Base-by-base conservation (phyloP, 2,888 invertebrate species). In the Polymixis lichenea region DNA sequence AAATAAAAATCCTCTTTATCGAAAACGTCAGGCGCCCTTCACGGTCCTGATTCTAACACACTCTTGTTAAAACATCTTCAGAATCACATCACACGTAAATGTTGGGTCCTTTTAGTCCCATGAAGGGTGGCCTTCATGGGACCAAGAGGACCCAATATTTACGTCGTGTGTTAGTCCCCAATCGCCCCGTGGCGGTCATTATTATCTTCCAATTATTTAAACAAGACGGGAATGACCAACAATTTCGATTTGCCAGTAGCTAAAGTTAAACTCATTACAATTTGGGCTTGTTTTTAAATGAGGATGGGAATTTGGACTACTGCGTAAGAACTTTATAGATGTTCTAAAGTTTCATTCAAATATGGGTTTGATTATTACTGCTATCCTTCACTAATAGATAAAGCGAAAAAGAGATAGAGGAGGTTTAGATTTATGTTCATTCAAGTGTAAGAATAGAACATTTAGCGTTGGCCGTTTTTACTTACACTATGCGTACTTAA, bases 131-230 rank as follows among this genome's bases (percentile, higher is more conserved):
- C 15, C 11, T 65, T 58, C n/a, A 65, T 38, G 53, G 22, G 19
- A 25, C n/a, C 19, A 22, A 62, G 72, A 83, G 17, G 62, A 70
- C 51, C 55, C 61, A 71, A 61, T 25, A 19, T 15, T 9, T 8
- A 9, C 22, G 15, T 68, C 68, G 60, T 51, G 25, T 56, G 25
- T 71, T 64, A 38, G 56, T 49, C 56, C 22, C 22, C 51, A 71
- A 46, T 25, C 66, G 71, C 85, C 88, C 84, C 46, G 69, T 72
- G 89, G 90, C 90, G 85, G 76, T 77, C 83, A 84, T 90, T 89
- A 89, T 91, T 91, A 89, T 90, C 90, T 58, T 66, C 85, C 85
- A 93, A 94, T 94, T 93, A 93, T 91, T 90, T 89, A 92, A 94
- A 94, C 92, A 91, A 93, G 94, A 89, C 80, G 53, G 71, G 73